These are phyloP conservation scores for Stegostoma tigrinum DNA, from an alignment of 2,113 vertebrate genomes.

Conservation along the genomic window DNA sequence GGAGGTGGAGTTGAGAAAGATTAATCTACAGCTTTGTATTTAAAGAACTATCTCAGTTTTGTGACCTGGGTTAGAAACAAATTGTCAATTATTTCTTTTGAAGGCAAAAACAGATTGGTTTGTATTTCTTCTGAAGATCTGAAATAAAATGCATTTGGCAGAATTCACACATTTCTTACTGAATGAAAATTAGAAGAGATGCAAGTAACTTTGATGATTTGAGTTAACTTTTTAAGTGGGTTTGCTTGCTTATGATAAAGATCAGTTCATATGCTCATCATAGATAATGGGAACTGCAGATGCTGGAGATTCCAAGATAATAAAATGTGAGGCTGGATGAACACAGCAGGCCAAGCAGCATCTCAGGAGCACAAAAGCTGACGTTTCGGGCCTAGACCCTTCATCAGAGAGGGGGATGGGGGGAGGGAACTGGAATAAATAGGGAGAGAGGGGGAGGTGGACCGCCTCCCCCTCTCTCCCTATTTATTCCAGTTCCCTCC, in stretches of 20 bases:
- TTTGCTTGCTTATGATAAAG: background rate
- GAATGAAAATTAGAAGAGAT: background rate
- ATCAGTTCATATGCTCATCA: background rate
- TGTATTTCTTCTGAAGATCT: background rate
- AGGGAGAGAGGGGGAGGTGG: no score
- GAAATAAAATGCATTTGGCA: background rate
- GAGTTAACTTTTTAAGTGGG: background rate
- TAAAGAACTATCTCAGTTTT: background rate
- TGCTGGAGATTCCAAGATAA: no score
- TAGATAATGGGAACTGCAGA: no score
- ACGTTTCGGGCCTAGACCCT: no score
- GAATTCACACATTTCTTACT: background rate
- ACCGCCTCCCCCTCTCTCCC: no score
- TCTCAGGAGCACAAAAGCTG: no score
- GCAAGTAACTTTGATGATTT: background rate
- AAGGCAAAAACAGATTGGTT: no score
- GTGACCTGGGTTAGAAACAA: background rate
- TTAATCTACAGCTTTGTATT: background rate
- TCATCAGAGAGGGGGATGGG: no score
- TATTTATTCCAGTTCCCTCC: no score
- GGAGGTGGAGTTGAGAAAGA: background rate
- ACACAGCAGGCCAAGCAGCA: no score
- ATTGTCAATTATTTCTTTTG: background rate
- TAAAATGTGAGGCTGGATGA: no score
- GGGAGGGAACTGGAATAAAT: no score